phyloP scores from a whole-genome alignment of 2,888 invertebrate genomes.

The Choreutis nemorana region DNA sequence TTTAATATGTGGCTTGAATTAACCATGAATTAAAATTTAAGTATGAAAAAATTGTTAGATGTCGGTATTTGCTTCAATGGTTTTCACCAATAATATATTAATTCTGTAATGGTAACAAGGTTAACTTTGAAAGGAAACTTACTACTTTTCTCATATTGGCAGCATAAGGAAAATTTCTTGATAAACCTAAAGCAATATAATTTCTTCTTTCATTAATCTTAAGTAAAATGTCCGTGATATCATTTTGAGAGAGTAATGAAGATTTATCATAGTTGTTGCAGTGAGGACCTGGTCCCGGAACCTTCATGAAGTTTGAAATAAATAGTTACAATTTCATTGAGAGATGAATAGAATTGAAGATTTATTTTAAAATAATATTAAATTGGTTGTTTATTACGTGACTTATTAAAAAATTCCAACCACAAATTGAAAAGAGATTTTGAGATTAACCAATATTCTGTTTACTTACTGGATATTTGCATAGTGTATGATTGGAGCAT shows the following conservation, averaged over 20 bases:
- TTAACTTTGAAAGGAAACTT: slow-evolving; percentile 14
- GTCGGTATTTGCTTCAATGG: no score
- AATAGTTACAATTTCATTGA: no score
- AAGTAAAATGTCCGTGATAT: slow-evolving; percentile 27
- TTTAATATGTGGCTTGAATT: no score
- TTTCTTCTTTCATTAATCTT: slow-evolving; percentile 43
- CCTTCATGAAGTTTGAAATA: no score
- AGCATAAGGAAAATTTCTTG: slow-evolving; percentile 33
- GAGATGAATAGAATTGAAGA: no score
- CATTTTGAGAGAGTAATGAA: slow-evolving; percentile 23
- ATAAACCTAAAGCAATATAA: slow-evolving; percentile 35
- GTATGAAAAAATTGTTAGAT: no score
- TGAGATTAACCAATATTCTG: background rate
- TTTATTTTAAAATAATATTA: no score
- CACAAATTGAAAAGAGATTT: background rate
- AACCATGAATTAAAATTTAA: no score
- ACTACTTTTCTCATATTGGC: slow-evolving; percentile 55
- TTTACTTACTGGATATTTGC: slow-evolving; percentile 32
- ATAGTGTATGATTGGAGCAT: slow-evolving; percentile 42
- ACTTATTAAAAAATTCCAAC: no score
- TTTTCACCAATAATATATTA: no score
- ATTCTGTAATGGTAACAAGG: no score
- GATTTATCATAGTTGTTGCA: slow-evolving; percentile 32
- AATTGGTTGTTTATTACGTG: no score
- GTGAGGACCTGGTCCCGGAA: slow-evolving; percentile 25